These are phyloP conservation scores for Laothoe populi DNA, from an alignment of 2,888 invertebrate genomes.

Conservation along the genomic window DNA sequence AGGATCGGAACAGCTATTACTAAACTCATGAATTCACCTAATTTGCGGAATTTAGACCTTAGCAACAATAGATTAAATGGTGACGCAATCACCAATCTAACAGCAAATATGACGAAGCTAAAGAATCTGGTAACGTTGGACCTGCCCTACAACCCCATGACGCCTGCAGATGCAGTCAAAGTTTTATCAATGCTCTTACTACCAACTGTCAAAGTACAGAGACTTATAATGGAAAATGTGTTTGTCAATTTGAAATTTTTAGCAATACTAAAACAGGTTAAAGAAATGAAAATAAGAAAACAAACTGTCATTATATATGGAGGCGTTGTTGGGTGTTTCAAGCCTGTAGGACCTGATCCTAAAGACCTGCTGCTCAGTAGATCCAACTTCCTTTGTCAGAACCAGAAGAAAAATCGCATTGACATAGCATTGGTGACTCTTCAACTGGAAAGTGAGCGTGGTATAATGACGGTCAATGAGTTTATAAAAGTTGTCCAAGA, in stretches of 20 bases:
- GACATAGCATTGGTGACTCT: constrained; percentile 58
- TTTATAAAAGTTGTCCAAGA: constrained; percentile 42
- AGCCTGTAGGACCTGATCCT: constrained; percentile 46
- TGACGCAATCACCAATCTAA: constrained; percentile 48
- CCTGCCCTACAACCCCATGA: constrained; percentile 64
- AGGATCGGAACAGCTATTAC: constrained; percentile 53
- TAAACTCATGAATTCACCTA: constrained; percentile 46
- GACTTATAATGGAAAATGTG: constrained; percentile 59
- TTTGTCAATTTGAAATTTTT: constrained; percentile 53
- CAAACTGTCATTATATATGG: constrained; percentile 56
- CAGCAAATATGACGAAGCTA: constrained; percentile 45
- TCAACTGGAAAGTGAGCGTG: constrained; percentile 52
- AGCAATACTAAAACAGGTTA: constrained; percentile 41
- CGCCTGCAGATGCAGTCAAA: constrained; percentile 51
- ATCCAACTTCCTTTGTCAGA: constrained; percentile 55
- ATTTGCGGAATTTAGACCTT: constrained; percentile 52
- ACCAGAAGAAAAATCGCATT: constrained; percentile 47
- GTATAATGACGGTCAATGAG: constrained; percentile 47
- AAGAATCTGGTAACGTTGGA: constrained; percentile 56
- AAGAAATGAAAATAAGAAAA: constrained; percentile 44
- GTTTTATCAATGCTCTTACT: constrained; percentile 52
- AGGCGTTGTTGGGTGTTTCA: constrained; percentile 41
- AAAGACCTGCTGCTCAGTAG: constrained; percentile 61
- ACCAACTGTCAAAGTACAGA: constrained; percentile 48
- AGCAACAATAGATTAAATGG: constrained; percentile 60